Conservation (phyloP, 2,113 vertebrate species). For the Mustela nigripes region DNA sequence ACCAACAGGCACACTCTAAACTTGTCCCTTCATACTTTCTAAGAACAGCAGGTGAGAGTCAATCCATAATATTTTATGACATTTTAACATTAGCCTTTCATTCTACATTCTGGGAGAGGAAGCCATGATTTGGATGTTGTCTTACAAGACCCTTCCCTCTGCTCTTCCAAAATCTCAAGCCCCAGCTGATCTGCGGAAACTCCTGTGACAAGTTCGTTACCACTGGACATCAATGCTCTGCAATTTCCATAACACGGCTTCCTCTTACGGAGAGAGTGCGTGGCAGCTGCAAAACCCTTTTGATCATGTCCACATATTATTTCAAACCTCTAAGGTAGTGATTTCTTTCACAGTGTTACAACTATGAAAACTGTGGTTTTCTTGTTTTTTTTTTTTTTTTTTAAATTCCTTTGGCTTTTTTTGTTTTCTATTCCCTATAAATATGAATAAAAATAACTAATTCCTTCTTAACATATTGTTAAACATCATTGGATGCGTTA, state of each 20-base stretch:
- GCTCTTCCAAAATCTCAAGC: background rate
- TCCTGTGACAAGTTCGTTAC: background rate
- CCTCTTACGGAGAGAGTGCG: background rate
- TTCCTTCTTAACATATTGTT: background rate
- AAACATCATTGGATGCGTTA: background rate
- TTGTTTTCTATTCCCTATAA: background rate
- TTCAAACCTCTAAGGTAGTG: background rate
- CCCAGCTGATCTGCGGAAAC: background rate
- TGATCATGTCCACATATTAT: background rate
- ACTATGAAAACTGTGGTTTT: background rate
- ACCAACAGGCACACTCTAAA: background rate
- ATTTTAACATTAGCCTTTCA: background rate
- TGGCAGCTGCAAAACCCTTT: background rate
- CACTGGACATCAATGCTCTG: fast-evolving
- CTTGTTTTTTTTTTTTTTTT: background rate
- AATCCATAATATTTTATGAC: background rate
- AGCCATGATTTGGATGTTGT: background rate
- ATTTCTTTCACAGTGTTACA: background rate
- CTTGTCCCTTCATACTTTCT: background rate
- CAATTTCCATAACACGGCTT: fast-evolving
- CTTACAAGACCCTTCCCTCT: background rate
- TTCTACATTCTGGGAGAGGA: background rate
- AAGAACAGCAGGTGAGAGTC: background rate
- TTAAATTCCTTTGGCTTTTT: background rate
- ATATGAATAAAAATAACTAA: background rate